Conservation (phyloP, 2,888 invertebrate genomes). For the Drosophila phalerata region DNA sequence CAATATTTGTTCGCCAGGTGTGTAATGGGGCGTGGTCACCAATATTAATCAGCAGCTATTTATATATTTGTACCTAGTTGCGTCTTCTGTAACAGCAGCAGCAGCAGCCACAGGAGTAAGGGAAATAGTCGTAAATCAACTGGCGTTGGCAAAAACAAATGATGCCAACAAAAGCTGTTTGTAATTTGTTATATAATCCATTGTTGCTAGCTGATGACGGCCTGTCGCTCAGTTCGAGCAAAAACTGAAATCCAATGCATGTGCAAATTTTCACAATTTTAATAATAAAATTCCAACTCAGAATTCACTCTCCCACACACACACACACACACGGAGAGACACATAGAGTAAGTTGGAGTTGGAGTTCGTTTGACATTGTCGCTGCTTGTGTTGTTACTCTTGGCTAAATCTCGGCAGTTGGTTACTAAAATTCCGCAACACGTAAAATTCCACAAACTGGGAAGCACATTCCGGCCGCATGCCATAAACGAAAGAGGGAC, state of each 20-base stretch:
- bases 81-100: slow-evolving; percentile 6
- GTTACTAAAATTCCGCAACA: slow-evolving; percentile 69
- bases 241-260: slow-evolving; percentile 44
- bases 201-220: slow-evolving; percentile 35
- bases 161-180: slow-evolving; percentile 46
- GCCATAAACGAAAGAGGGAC: slow-evolving; percentile 43
- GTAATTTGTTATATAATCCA: slow-evolving; percentile 55
- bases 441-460: slow-evolving; percentile 64
- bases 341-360: slow-evolving; percentile 34
- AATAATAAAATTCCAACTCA: slow-evolving; percentile 70
- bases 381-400: slow-evolving; percentile 17
- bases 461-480: slow-evolving; percentile 55
- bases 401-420: slow-evolving; percentile 62
- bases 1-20: slow-evolving; percentile 57
- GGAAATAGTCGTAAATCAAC: slow-evolving; percentile 40
- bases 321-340: neutral
- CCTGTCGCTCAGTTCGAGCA: slow-evolving; percentile 23
- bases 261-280: slow-evolving; percentile 60
- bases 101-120: neutral
- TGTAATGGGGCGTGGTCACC: slow-evolving; percentile 57
- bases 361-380: slow-evolving; percentile 45
- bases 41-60: slow-evolving; percentile 60
- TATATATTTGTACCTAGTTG: slow-evolving; percentile 39
- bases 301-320: slow-evolving; percentile 4
- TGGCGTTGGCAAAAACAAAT: slow-evolving; percentile 42